Percentiles rank a stretch among this genome's conserved stretches.
These are phyloP conservation scores for Phenacoccus solenopsis DNA, from an alignment of 1,140 invertebrate genomes.

Conservation along the genomic window DNA sequence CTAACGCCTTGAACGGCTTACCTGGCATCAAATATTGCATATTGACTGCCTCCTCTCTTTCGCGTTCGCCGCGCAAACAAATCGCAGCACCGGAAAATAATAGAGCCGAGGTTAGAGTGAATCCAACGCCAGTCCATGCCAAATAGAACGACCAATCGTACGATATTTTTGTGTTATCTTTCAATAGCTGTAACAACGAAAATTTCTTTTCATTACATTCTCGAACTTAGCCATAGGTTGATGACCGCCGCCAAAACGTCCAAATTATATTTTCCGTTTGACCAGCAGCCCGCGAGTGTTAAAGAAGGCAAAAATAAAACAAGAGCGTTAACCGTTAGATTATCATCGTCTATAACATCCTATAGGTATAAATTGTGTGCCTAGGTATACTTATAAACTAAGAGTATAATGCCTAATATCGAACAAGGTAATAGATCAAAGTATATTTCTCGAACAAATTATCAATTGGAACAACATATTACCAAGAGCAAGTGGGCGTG, in stretches of 20 bases:
- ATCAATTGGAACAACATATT: not conserved
- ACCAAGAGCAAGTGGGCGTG: not conserved
- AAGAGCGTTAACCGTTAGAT: no score
- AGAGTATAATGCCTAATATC: no score
- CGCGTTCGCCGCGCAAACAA: constrained; percentile 80
- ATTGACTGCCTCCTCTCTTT: constrained; percentile 86
- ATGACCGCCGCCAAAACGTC: no score
- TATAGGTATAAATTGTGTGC: no score
- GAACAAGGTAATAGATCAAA: not conserved
- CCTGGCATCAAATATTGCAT: constrained; percentile 96
- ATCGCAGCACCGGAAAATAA: constrained; percentile 83
- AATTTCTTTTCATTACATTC: no score
- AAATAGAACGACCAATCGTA: constrained; percentile 94
- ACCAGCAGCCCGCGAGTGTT: no score
- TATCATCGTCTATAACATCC: no score
- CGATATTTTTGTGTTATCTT: constrained; percentile 68
- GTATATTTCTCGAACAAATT: not conserved
- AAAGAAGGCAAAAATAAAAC: no score
- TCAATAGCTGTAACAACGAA: constrained; percentile 59
- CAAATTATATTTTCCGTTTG: no score
- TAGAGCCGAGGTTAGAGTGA: constrained; percentile 74
- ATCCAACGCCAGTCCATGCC: constrained; percentile 85
- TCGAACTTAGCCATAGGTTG: no score
- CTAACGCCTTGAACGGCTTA: constrained; percentile 36
- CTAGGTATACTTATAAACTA: no score